Base-by-base conservation (phyloP, 2,113 vertebrate genomes). In the Baryphthengus martii region DNA sequence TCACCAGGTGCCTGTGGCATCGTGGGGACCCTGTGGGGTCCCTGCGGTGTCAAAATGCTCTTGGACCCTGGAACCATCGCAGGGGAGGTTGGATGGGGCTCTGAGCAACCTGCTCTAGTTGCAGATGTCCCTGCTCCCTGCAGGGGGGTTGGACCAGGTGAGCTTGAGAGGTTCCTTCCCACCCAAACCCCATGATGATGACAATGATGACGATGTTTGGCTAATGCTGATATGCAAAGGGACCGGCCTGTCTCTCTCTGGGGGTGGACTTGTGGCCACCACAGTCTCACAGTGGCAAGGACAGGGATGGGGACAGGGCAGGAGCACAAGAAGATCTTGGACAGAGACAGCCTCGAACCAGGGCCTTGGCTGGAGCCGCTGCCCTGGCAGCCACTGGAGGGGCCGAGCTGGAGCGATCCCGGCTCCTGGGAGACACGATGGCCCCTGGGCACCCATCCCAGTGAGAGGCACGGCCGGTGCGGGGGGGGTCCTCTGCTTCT, bases 241-340 rank as follows among this genome's bases (percentile, higher is more conserved):
- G n/a, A 39, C 13, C 33, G 20, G 31, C 16, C 44, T 66, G 45
- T 13, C 45, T 61, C 35, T 67, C 63, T 19, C 28, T 21, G 53
- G 19, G 49, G 12, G 16, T 7, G 25, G 47, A 39, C 39, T 75
- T 16, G n/a, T 63, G 71, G 28, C 21, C 62, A 37, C 40, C 17
- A 5, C 0, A 0, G 35, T 35, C 39, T 73, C 72, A 7, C 5
- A 0, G 52, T 11, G 11, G 42, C 23, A 23, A 42, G 40, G 42
- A 39, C 21, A 47, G 44, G 49, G 59, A 28, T 39, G 75, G n/a
- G 21, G 53, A n/a, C 47, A 73, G 33, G 13, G 50, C 63, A 65
- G 58, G 39, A 42, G 26, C 8, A 8, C 19, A 23, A 40, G 21
- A 47, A 16, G 24, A 12, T 61, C 65, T 44, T 44, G 67, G 28